Conservation (phyloP, 2,113 vertebrate genomes). For the Malurus cyaneus region DNA sequence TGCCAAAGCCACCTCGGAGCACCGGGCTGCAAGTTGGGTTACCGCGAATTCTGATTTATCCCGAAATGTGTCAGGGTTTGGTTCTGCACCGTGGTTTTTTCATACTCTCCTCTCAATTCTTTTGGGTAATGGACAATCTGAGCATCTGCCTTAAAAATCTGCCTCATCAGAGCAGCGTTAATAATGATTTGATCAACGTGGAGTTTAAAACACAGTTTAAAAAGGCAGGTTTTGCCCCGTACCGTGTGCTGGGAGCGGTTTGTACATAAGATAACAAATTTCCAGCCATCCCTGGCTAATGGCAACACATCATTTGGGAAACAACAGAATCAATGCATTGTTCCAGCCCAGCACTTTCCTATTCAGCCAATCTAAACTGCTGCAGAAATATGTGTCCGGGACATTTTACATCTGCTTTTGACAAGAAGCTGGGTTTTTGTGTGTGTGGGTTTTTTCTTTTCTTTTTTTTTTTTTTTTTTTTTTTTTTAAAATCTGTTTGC, state of each 20-base stretch:
- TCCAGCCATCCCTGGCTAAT: constrained; percentile 11
- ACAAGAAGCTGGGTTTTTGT: constrained; percentile 62
- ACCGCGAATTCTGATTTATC: fast-evolving
- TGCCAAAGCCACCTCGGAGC: neutral
- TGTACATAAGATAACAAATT: neutral
- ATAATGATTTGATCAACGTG: neutral
- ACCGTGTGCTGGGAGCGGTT: neutral
- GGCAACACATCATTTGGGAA: constrained; percentile 50
- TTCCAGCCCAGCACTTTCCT: constrained; percentile 17
- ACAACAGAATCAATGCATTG: constrained; percentile 62
- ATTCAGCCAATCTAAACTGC: constrained; percentile 63
- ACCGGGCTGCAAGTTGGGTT: fast-evolving
- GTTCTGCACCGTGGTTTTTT: neutral
- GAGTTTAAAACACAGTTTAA: neutral
- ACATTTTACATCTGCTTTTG: constrained; percentile 77
- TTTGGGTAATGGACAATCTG: neutral
- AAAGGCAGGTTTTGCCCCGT: neutral
- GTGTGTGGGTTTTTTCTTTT: neutral
- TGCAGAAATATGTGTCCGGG: constrained; percentile 66
- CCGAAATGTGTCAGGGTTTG: fast-evolving
- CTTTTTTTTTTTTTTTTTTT: neutral
- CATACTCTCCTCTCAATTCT: neutral
- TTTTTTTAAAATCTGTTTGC: neutral
- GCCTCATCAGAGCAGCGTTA: neutral
- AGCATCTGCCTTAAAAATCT: neutral